Evolutionary conservation across 2,888 invertebrate species (phyloP).

Genomic region (Atethmia centrago): DNA sequence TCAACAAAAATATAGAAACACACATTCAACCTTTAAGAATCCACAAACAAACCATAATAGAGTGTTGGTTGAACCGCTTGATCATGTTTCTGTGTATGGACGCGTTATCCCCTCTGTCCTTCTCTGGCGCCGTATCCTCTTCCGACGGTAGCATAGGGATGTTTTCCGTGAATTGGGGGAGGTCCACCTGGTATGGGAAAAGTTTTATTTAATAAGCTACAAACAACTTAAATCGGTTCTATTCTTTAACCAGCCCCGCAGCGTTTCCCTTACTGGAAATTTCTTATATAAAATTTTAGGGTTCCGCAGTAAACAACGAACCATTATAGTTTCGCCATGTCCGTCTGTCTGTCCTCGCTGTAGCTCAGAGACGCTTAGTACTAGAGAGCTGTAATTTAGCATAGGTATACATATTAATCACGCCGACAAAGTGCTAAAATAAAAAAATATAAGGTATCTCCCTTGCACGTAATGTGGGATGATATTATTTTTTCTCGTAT

Average conservation of each 20-base stretch:
- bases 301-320: no score
- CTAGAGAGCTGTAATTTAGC: no score
- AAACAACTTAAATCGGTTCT: not conserved
- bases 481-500: no score
- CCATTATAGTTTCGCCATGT: no score
- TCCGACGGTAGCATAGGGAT: conserved; percentile 77
- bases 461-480: no score
- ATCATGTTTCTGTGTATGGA: conserved; percentile 98
- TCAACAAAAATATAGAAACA: not conserved
- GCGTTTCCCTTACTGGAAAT: not conserved
- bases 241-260: not conserved
- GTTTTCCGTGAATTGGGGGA: conserved; percentile 95
- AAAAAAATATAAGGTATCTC: no score
- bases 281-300: no score
- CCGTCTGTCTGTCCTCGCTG: no score
- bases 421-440: no score
- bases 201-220: not conserved
- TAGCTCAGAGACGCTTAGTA: no score
- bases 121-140: conserved; percentile 76
- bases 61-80: conserved; percentile 99
- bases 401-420: no score
- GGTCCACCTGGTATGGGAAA: conserved; percentile 90
- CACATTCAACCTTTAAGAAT: not conserved
- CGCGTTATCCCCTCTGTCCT: conserved; percentile 80
- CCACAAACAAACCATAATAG: conserved; percentile 94